These are phyloP conservation scores for Brachypodius melanocephalos DNA, from an alignment of 2,113 vertebrate species.

Conservation along the genomic window DNA sequence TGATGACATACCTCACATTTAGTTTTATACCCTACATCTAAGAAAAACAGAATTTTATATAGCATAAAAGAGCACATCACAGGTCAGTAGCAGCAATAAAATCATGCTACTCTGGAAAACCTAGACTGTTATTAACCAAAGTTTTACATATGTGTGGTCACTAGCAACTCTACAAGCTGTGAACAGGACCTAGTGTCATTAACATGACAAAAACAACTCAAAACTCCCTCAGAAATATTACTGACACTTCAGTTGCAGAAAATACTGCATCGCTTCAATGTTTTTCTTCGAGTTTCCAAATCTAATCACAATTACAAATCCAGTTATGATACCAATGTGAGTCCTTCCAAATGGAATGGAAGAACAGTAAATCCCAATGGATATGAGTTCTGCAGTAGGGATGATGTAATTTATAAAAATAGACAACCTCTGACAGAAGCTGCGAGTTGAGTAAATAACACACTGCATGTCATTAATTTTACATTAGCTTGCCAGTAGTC, in stretches of 20 bases:
- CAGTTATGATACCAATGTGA: constrained; percentile 67
- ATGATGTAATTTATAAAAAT: constrained; percentile 80
- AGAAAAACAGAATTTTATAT: neutral
- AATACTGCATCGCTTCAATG: constrained; percentile 41
- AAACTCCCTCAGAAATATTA: neutral
- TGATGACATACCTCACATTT: neutral
- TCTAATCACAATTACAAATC: constrained; percentile 63
- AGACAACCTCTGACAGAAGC: constrained; percentile 71
- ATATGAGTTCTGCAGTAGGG: constrained; percentile 62
- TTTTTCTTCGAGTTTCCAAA: constrained; percentile 60
- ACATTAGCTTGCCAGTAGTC: constrained; percentile 57
- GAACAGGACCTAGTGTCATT: neutral
- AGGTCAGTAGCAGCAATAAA: neutral
- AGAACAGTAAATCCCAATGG: constrained; percentile 75
- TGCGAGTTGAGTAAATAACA: constrained; percentile 73
- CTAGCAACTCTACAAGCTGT: neutral
- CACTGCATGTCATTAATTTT: constrained; percentile 54
- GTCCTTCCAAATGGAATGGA: constrained; percentile 67
- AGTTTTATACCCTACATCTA: neutral
- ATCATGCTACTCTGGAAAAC: neutral
- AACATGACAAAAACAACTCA: neutral
- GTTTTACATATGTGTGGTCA: neutral
- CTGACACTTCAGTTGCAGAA: constrained; percentile 48
- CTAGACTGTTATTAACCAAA: neutral
- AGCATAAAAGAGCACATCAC: neutral